Evolutionary conservation across 2,888 invertebrate species (phyloP), one percentile per base, ranked within the genome.

Genomic region (Dolichopus griseipennis): DNA sequence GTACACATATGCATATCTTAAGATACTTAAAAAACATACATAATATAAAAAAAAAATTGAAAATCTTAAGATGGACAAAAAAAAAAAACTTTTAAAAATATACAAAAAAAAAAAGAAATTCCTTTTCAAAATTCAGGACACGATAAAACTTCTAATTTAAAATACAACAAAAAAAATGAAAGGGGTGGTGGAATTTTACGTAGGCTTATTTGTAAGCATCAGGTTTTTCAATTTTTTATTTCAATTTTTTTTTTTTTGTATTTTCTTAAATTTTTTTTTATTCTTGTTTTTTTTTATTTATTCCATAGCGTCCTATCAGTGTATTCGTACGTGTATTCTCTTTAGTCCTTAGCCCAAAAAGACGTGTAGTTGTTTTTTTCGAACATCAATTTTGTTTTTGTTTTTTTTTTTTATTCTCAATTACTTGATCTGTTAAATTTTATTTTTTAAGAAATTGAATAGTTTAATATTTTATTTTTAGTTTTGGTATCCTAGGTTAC

Each of bases 71-170:
- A 41, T 41, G 12, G 8, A 52, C 52, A 52, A 52, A 18, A 52
- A 52, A 52, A 52, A 52, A 52, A 52, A 52, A 12, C 41, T 41
- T 52, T 18, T 52, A 2, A 52, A 52, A 15, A 43, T 9, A 43
- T 10, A 15, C 7, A 43, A 10, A 12, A 43, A 43, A 43, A 10
- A 10, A 7, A 12, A 6, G 18, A 52, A 37, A 18, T 75, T 75
- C 63, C 76, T 78, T 77, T 79, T 79, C 78, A 79, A 79, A 79
- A 79, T 79, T 79, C 79, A 79, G 78, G 78, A 77, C 79, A 79
- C 79, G 80, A 77, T 78, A 75, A 78, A 79, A 78, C 78, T 79
- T 79, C 80, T 79, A 79, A 79, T 79, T 79, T 79, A 79, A 79
- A 79, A 76, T 76, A 73, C 70, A 34, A 22, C 61, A 37, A 27